phyloP scores from a whole-genome alignment of 2,888 invertebrate species.

The Tineola bisselliella region DNA sequence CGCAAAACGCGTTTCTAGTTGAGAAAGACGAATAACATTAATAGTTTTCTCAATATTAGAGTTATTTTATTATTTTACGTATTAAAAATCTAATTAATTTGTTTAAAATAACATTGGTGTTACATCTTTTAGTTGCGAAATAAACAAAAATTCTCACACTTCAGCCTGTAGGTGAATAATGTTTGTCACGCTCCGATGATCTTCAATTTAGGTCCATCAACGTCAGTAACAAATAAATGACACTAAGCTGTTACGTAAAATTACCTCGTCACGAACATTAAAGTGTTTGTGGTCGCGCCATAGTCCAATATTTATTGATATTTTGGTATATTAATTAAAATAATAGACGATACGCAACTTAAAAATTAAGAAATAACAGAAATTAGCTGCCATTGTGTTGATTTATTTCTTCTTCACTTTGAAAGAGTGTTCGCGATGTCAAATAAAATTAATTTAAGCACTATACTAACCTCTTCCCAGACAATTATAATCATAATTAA shows the following conservation, averaged over 20 bases:
- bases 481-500: no score
- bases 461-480: no score
- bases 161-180: slow-evolving; percentile 23
- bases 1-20: not conserved
- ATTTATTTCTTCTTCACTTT: no score
- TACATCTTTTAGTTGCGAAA: not conserved
- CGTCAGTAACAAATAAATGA: slow-evolving; percentile 1
- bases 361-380: no score
- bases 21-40: not conserved
- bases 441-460: no score
- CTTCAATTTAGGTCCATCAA: slow-evolving; percentile 13
- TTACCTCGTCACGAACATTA: slow-evolving; percentile 6
- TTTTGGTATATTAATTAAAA: no score
- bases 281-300: not conserved
- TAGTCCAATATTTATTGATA: not conserved
- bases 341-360: not conserved
- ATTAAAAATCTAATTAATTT: not conserved
- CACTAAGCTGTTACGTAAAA: slow-evolving; percentile 1
- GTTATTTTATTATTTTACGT: not conserved
- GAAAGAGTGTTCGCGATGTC: no score
- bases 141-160: slow-evolving; percentile 5
- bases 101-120: not conserved
- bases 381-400: no score
- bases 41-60: not conserved
- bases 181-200: slow-evolving; percentile 28